Evolutionary conservation across 23 tunicate genomes (phyloP).

Genomic region (Botrylloides violaceus): DNA sequence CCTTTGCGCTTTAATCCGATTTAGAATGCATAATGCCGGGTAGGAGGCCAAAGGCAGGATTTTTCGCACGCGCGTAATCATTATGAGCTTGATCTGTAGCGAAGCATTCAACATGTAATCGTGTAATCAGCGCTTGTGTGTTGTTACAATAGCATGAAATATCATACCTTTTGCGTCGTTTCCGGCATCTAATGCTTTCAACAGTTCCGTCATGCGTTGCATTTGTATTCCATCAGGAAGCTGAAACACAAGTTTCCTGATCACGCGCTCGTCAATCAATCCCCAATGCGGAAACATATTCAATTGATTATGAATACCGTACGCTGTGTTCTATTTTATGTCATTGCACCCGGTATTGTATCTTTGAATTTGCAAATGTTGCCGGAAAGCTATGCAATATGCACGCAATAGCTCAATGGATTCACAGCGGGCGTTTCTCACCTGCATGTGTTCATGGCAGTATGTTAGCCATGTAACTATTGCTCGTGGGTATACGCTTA

Average conservation of each 20-base stretch:
- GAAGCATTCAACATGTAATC: too few species aligned
- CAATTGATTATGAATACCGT: not conserved
- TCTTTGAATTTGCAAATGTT: too few species aligned
- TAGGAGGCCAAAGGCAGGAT: too few species aligned
- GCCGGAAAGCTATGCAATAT: not conserved
- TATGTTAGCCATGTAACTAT: slow-evolving; percentile 81
- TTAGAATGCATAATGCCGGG: too few species aligned
- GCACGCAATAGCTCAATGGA: not conserved
- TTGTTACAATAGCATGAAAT: too few species aligned
- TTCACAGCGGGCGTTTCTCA: not conserved
- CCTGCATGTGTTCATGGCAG: slow-evolving; percentile 40
- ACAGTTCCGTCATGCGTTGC: slow-evolving; percentile 8
- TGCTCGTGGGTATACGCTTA: slow-evolving; percentile 37
- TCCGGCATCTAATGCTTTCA: slow-evolving; percentile 7
- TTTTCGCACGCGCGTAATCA: too few species aligned
- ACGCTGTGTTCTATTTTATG: too few species aligned
- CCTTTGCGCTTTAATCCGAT: too few species aligned
- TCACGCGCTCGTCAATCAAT: too few species aligned
- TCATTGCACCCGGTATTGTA: too few species aligned
- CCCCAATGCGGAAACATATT: not conserved
- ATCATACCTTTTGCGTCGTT: slow-evolving; percentile 18
- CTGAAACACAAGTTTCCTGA: slow-evolving; percentile 7
- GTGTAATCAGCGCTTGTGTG: too few species aligned
- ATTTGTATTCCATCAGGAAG: slow-evolving; percentile 20
- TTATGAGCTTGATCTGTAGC: too few species aligned